Evolutionary conservation across 2,888 invertebrate genomes (phyloP), one percentile per base, ranked within the genome.

Genomic region (Watsonalla binaria): DNA sequence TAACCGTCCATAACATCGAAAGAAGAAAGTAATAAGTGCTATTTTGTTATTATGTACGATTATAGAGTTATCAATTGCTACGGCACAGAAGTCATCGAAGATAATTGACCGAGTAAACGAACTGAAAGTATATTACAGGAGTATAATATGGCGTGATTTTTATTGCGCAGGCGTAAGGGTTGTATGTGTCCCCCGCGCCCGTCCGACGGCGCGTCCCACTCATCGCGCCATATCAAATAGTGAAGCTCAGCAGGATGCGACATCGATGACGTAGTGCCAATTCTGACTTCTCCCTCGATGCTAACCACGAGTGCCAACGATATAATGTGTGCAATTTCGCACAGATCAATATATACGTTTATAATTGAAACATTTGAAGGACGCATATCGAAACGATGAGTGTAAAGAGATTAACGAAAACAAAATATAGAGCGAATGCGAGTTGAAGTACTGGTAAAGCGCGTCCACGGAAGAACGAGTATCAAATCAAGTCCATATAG

Each of bases 41-140:
- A 52, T 65, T 66, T 70, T 68, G 24, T 24, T 4, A 24, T 24
- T 24, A 24, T 24, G 24, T 24, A 24, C 4, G 24, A 24, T 24
- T 24, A 24, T 24, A 24, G 24, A 24, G 24, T 2, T 24, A 24
- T 24, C 24, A 24, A 24, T 24, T 24, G 11, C 9, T 11, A 42
- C 51, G 50, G 50, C 54, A 55, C 51, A 52, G 49, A 68, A 57
- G 62, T 66, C 70, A 66, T 65, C 69, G 65, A 73, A 77, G 76
- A 82, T 85, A 86, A 87, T 85, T 86, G 84, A 81, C 71, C 74
- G 76, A 80, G 79, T 78, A 81, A 84, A 82, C 84, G 81, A 82
- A 81, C 77, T 75, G 74, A 75, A 75, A 74, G 79, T 77, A 76
- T 71, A 77, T 79, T 82, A 82, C 78, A 79, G 74, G 79, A 71